A percentile compares a stretch with the other conserved stretches of the same genome.
Evolutionary conservation across 2,113 vertebrate species (phyloP).

Genomic region (Callocephalon fimbriatum): DNA sequence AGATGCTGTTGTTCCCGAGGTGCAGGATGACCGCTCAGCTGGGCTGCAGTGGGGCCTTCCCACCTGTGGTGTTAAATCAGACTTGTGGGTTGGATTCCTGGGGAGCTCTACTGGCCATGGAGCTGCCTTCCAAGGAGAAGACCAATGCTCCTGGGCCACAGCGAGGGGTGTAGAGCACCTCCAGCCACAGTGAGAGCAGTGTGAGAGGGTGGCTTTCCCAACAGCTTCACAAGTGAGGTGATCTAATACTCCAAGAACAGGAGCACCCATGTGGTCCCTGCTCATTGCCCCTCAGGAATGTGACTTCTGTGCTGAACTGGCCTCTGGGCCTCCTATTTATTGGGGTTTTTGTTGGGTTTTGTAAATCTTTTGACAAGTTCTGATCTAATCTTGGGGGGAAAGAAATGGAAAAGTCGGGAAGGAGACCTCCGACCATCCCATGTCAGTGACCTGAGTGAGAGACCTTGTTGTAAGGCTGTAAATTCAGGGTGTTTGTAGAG

Average conservation of each 20-base stretch:
- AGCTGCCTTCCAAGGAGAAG: not conserved
- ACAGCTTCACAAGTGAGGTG: not conserved
- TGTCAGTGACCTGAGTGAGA: not conserved
- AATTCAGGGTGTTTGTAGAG: not conserved
- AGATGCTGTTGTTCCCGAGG: not conserved
- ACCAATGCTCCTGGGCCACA: rapidly evolving
- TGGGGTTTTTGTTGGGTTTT: not conserved
- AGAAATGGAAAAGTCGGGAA: not conserved
- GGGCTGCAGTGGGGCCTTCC: rapidly evolving
- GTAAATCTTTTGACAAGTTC: not conserved
- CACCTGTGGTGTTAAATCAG: too few species aligned
- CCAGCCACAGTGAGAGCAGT: rapidly evolving
- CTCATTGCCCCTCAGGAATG: not conserved
- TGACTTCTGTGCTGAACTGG: not conserved
- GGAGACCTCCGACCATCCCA: rapidly evolving
- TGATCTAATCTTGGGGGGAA: not conserved
- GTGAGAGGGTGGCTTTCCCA: not conserved
- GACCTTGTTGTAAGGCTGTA: rapidly evolving
- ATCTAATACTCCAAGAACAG: rapidly evolving
- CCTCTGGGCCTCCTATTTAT: not conserved
- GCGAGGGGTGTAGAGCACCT: not conserved
- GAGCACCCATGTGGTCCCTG: not conserved
- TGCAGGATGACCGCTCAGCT: not conserved
- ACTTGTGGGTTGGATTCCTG: not conserved
- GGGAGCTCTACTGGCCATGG: rapidly evolving